Evolutionary conservation across 2,888 invertebrate genomes (phyloP), one percentile per base, ranked within the genome.

Genomic region (Chymomyza amoena): DNA sequence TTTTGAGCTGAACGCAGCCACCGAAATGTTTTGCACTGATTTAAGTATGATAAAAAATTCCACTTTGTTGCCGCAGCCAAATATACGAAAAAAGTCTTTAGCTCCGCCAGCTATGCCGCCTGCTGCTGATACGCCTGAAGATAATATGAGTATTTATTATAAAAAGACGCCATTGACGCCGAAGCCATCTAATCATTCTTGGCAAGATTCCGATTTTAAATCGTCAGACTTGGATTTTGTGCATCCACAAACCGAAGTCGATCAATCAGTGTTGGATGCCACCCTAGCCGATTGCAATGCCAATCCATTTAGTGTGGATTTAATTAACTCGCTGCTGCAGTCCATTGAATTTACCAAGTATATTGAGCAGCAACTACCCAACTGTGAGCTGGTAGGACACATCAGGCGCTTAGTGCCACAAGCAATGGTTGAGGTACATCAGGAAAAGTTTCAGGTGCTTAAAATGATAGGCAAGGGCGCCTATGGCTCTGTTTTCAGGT

Each of bases 401-500:
- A 91, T 94, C 56, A 93, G 93, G 9, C 93, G 94, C 76, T 76
- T 95, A 72, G 92, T 92, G 81, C 89, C 90, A 69, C 91, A 91
- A 6, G 88, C 92, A 1, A 87, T 88, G 13, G 80, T 94, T 45
- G 89, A 90, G 61, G 91, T 94, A 36, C 93, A 93, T 4, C 92
- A 92, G 75, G 93, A 93, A 67, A 92, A 92, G 73, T 95, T 94
- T 80, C 91, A 93, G 9, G 91, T 95, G 73, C 93, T 94, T 67
- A 96, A 95, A 91, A 93, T 95, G 84, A 93, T 97, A 77, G 97
- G 96, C 7, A 96, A 96, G 93, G 97, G 97, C 57, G 95, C 95
- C 66, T 97, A 95, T 89, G 97, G 97, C 28, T 95, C 95, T 57
- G 96, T 97, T 52, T 96, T 94, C 88, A 94, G 95, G 91, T 96